A percentile compares a stretch with the other conserved stretches of the same genome.
phyloP scores from a whole-genome alignment of 2,113 vertebrate genomes.

The Girardinichthys multiradiatus region DNA sequence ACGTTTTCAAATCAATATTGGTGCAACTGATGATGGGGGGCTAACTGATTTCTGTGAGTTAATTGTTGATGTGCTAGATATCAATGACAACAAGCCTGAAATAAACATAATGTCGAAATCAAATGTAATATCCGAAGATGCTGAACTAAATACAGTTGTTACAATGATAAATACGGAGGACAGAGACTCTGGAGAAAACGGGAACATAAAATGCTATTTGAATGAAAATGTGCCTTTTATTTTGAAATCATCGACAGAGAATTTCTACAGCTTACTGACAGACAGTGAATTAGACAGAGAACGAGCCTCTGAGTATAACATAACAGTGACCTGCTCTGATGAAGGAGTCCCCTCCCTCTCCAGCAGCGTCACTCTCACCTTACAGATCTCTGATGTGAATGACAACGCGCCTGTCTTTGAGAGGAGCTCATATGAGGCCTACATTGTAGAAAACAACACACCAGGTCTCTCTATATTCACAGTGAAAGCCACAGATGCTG shows the following conservation, averaged over 20 bases:
- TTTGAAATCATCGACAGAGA: conserved; percentile 4
- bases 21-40: conserved; percentile 75
- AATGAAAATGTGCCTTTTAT: background rate
- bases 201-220: background rate
- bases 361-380: conserved; percentile 43
- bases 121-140: conserved; percentile 7
- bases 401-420: conserved; percentile 5
- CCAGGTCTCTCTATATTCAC: conserved; percentile 3
- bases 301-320: conserved; percentile 5
- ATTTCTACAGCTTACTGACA: conserved; percentile 47
- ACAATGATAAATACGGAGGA: conserved; percentile 3
- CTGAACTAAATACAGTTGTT: background rate
- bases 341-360: conserved; percentile 33
- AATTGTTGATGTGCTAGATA: conserved; percentile 71
- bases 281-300: conserved; percentile 5
- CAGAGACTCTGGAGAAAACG: conserved; percentile 3
- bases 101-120: conserved; percentile 68
- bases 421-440: conserved; percentile 1
- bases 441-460: conserved; percentile 11
- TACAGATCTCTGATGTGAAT: conserved; percentile 29
- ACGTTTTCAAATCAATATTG: conserved; percentile 62
- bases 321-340: conserved; percentile 16
- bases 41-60: conserved; percentile 66
- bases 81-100: conserved; percentile 62
- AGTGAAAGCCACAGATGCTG: background rate